These are phyloP conservation scores for Acrocephalus scirpaceus DNA, from an alignment of 2,797 vertebrate genomes.

Conservation along the genomic window DNA sequence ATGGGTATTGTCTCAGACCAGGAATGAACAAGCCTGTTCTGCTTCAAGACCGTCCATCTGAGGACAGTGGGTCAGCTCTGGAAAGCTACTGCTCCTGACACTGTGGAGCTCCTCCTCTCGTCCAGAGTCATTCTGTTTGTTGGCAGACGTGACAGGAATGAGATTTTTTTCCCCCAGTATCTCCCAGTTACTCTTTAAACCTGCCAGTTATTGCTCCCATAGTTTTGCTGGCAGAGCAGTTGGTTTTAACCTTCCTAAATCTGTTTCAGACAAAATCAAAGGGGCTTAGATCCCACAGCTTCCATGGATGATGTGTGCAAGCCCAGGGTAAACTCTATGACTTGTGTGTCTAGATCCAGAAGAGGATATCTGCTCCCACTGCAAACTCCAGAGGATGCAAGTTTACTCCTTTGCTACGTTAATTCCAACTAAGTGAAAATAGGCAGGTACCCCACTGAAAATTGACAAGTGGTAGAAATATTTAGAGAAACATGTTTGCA, in stretches of 20 bases:
- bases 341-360: background rate
- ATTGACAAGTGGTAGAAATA: background rate
- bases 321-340: background rate
- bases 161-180: background rate
- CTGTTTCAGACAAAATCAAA: background rate
- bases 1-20: conserved; percentile 47
- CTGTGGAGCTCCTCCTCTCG: background rate
- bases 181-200: background rate
- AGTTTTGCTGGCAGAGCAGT: background rate
- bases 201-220: background rate
- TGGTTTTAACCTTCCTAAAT: background rate
- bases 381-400: background rate
- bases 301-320: background rate
- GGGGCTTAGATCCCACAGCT: background rate
- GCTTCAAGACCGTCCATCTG: background rate
- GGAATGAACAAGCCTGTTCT: conserved; percentile 50
- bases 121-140: background rate
- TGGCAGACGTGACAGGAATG: background rate
- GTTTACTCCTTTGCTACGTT: background rate
- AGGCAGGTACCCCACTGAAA: background rate
- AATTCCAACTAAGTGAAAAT: conserved; percentile 19
- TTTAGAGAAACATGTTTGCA: background rate
- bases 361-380: background rate
- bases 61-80: background rate
- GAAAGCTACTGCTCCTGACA: background rate